A percentile compares a stretch with the other conserved stretches of the same genome.
These are phyloP conservation scores for Pseudococcus viburni DNA, from an alignment of 2,888 invertebrate genomes.

Conservation along the genomic window DNA sequence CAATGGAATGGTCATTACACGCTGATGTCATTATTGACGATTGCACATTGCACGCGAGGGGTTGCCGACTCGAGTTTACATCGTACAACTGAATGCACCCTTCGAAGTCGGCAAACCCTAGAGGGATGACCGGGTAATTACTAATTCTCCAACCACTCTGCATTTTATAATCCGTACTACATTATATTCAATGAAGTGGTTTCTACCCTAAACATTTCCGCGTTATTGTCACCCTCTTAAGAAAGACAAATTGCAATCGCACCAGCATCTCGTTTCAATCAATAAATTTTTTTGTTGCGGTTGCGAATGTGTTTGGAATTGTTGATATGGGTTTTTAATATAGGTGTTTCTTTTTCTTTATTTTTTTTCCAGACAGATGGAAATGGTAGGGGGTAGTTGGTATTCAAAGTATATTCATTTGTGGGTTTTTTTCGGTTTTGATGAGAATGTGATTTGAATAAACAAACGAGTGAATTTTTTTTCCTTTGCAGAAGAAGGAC, in stretches of 20 bases:
- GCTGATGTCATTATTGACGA: constrained; percentile 65
- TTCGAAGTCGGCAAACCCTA: constrained; percentile 55
- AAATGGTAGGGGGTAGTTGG: neutral
- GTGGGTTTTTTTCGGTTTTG: neutral
- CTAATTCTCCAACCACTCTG: constrained; percentile 63
- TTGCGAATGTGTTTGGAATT: constrained; percentile 54
- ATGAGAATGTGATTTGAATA: constrained; percentile 15
- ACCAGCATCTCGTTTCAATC: constrained; percentile 64
- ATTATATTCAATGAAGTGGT: constrained; percentile 67
- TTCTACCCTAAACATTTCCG: constrained; percentile 51
- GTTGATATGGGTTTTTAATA: constrained; percentile 27
- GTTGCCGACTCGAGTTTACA: constrained; percentile 13
- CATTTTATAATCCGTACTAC: constrained; percentile 62
- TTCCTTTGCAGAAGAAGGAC: neutral
- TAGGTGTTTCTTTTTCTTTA: neutral
- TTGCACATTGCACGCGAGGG: constrained; percentile 58
- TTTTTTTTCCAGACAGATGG: neutral
- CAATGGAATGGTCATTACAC: constrained; percentile 66
- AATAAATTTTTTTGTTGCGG: constrained; percentile 54
- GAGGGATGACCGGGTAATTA: constrained; percentile 66
- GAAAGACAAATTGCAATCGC: constrained; percentile 62
- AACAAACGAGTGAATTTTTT: neutral
- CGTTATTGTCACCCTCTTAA: constrained; percentile 64
- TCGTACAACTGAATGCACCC: constrained; percentile 60
- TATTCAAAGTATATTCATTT: constrained; percentile 9